Evolutionary conservation across 1,140 invertebrate genomes (phyloP).

Genomic region (Hyposmocoma kahamanoa): DNA sequence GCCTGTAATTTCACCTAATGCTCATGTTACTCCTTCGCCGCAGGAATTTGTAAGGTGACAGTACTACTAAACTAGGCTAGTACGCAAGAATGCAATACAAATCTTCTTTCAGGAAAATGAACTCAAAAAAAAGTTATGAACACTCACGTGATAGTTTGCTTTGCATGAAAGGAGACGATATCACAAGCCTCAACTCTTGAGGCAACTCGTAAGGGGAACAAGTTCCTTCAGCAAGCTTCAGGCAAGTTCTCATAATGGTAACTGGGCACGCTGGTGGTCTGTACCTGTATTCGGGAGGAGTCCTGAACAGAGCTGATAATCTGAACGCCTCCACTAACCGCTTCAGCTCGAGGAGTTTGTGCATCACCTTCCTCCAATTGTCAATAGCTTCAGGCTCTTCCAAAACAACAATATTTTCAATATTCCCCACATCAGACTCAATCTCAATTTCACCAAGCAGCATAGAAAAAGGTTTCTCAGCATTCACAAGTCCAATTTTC

Average conservation of each 20-base stretch:
- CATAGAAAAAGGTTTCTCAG: constrained; percentile 49
- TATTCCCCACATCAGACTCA: constrained; percentile 60
- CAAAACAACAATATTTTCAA: constrained; percentile 44
- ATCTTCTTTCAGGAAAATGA: no score
- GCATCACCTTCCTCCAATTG: constrained; percentile 42
- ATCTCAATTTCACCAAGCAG: constrained; percentile 61
- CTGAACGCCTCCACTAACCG: constrained; percentile 55
- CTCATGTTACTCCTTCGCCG: no score
- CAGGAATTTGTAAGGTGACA: no score
- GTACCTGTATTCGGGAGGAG: constrained; percentile 40
- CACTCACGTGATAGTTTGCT: constrained; percentile 52
- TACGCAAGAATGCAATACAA: no score
- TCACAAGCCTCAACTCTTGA: constrained; percentile 53
- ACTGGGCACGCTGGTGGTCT: constrained; percentile 47
- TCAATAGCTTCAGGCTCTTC: constrained; percentile 49
- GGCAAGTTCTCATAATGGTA: constrained; percentile 51
- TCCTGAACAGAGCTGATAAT: constrained; percentile 48
- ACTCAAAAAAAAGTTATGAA: constrained; percentile 3
- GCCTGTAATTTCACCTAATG: no score
- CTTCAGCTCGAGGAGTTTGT: constrained; percentile 45
- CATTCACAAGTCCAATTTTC: constrained; percentile 28
- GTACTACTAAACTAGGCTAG: no score
- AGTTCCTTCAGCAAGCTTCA: constrained; percentile 51
- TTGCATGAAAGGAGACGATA: constrained; percentile 50
- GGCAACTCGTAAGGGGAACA: constrained; percentile 61